Percentiles rank a stretch among this genome's conserved stretches.
These are phyloP conservation scores for Channa striata DNA, from an alignment of 2,797 vertebrate genomes.

Conservation along the genomic window DNA sequence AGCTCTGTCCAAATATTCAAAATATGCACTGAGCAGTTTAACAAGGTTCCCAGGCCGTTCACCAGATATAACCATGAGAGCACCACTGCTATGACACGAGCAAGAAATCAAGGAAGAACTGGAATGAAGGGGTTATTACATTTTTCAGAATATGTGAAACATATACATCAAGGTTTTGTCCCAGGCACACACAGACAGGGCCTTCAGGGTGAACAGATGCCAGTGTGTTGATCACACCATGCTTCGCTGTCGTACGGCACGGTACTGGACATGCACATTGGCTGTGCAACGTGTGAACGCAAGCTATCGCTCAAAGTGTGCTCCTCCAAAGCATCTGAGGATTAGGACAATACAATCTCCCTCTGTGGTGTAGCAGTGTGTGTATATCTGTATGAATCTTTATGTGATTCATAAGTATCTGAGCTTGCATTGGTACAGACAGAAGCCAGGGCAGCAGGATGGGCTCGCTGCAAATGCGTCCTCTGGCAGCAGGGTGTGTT, in stretches of 20 bases:
- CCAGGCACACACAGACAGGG: conserved; percentile 51
- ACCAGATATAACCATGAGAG: conserved; percentile 6
- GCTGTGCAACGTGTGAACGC: conserved; percentile 35
- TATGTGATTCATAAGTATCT: conserved; percentile 70
- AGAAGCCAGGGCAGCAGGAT: conserved; percentile 71
- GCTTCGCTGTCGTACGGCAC: conserved; percentile 30
- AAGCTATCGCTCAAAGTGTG: conserved; percentile 46
- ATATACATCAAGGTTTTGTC: conserved; percentile 36
- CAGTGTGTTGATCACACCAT: conserved; percentile 64
- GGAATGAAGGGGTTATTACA: conserved; percentile 8
- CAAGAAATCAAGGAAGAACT: conserved; percentile 15
- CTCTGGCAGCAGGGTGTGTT: conserved; percentile 37
- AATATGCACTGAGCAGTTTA: conserved; percentile 3
- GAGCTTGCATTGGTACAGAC: conserved; percentile 72
- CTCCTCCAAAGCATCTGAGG: conserved; percentile 54
- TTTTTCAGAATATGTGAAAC: conserved; percentile 29
- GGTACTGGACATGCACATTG: conserved; percentile 61
- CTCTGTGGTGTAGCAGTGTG: conserved; percentile 73
- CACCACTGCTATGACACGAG: conserved; percentile 6
- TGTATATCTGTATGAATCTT: conserved; percentile 73
- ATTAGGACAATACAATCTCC: conserved; percentile 70
- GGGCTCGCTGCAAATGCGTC: conserved; percentile 60
- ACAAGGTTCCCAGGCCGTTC: conserved; percentile 21
- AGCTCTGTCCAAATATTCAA: conserved; percentile 25
- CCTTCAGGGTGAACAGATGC: conserved; percentile 52